A percentile compares a stretch with the other conserved stretches of the same genome.
Evolutionary conservation across 2,888 invertebrate species (phyloP).

Genomic region (Acleris literana): DNA sequence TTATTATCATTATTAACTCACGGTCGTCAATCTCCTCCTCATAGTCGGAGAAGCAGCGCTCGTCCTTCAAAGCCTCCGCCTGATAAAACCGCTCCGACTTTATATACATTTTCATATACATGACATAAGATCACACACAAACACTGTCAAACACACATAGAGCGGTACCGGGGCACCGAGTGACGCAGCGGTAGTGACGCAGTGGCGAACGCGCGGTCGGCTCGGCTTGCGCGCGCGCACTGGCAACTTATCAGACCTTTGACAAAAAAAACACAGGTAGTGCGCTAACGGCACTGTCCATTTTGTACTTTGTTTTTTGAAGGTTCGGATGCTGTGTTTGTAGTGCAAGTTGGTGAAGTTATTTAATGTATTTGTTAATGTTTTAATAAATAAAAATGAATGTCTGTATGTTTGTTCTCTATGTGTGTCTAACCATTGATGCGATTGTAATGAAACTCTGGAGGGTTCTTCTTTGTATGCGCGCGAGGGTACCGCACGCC

Average conservation of each 20-base stretch:
- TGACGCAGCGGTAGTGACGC: slow-evolving; percentile 16
- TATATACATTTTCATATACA: slow-evolving; percentile 79
- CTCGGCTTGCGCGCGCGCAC: slow-evolving; percentile 67
- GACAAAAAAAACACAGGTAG: slow-evolving; percentile 71
- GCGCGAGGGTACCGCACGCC: too few species aligned
- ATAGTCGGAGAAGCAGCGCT: slow-evolving; percentile 70
- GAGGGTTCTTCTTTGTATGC: too few species aligned
- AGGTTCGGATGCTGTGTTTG: slow-evolving; percentile 2
- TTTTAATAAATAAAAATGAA: neutral
- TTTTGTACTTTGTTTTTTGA: slow-evolving; percentile 15
- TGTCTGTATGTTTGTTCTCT: too few species aligned
- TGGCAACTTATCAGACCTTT: slow-evolving; percentile 70
- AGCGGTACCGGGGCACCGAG: neutral
- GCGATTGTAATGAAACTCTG: too few species aligned
- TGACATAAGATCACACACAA: slow-evolving; percentile 49
- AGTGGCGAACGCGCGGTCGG: slow-evolving; percentile 59
- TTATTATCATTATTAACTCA: slow-evolving; percentile 52
- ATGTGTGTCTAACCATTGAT: too few species aligned
- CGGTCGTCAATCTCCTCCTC: slow-evolving; percentile 74
- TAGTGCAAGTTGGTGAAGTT: neutral
- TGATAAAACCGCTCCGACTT: slow-evolving; percentile 77
- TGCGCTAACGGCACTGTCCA: slow-evolving; percentile 36
- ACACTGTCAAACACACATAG: slow-evolving; percentile 12
- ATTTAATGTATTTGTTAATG: neutral
- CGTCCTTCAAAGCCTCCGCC: slow-evolving; percentile 66